A percentile compares a stretch with the other conserved stretches of the same genome.
Evolutionary conservation across 2,797 vertebrate genomes (phyloP).

Genomic region (Oreochromis mossambicus): DNA sequence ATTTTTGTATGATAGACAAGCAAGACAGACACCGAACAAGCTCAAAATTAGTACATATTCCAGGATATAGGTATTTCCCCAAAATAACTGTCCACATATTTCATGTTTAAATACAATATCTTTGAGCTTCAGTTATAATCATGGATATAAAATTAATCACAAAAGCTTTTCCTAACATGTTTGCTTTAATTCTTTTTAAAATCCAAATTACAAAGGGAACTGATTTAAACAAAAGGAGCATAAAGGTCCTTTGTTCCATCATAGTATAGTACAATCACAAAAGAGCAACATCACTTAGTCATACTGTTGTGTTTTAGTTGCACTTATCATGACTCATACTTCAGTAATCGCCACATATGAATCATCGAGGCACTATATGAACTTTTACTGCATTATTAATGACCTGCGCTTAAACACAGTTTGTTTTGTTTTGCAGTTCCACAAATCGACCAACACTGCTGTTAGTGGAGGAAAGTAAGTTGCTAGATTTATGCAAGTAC

Average conservation of each 20-base stretch:
- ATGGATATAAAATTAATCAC: not conserved
- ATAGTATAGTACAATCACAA: not conserved
- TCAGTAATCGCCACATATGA: not conserved
- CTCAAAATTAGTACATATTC: not conserved
- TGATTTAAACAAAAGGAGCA: not conserved
- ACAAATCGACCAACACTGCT: not conserved
- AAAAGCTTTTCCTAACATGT: not conserved
- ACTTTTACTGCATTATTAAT: not conserved
- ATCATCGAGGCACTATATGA: not conserved
- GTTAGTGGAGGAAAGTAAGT: not conserved
- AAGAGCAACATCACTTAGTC: not conserved
- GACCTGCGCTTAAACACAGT: not conserved
- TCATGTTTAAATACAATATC: not conserved
- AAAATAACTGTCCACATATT: not conserved
- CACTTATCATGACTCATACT: slow-evolving; percentile 1
- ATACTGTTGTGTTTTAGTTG: not conserved
- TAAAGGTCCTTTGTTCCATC: not conserved
- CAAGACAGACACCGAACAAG: not conserved
- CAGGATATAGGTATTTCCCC: not conserved
- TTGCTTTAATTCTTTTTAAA: not conserved
- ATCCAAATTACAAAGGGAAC: not conserved
- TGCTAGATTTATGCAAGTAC: not conserved
- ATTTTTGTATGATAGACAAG: not conserved
- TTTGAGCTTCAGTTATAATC: not conserved
- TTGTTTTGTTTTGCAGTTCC: not conserved